A percentile compares a stretch with the other conserved stretches of the same genome.
phyloP scores from a whole-genome alignment of 2,113 vertebrate species.

The Hyla sarda region DNA sequence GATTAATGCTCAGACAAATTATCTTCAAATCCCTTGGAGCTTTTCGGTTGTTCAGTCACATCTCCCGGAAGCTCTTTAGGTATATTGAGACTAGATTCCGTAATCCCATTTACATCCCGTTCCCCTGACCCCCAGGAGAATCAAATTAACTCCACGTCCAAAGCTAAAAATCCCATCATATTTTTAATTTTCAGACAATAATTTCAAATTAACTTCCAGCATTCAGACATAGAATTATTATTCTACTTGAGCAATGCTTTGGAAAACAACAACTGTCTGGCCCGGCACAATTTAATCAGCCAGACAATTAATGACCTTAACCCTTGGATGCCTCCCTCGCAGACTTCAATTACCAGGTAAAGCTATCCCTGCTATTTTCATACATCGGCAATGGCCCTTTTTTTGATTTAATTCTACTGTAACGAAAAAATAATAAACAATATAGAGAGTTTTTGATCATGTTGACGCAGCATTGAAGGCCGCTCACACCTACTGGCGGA shows the following conservation, averaged over 20 bases:
- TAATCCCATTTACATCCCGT: not conserved
- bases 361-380: not conserved
- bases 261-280: slow-evolving; percentile 69
- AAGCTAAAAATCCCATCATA: not conserved
- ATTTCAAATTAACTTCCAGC: slow-evolving; percentile 61
- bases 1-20: not conserved
- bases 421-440: not conserved
- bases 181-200: slow-evolving; percentile 61
- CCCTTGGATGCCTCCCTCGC: slow-evolving; percentile 37
- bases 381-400: not conserved
- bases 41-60: not conserved
- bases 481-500: not conserved
- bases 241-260: slow-evolving; percentile 67
- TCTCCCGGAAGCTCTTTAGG: not conserved
- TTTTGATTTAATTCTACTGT: not conserved
- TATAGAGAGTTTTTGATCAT: not conserved
- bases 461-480: not conserved
- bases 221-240: slow-evolving; percentile 61
- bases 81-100: not conserved
- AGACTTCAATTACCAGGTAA: slow-evolving; percentile 12
- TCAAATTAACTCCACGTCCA: not conserved
- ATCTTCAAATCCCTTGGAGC: not conserved
- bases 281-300: slow-evolving; percentile 65
- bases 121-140: not conserved
- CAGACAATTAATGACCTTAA: slow-evolving; percentile 65